These are phyloP conservation scores for Anas bernieri DNA, from an alignment of 2,797 vertebrate species.

Conservation along the genomic window DNA sequence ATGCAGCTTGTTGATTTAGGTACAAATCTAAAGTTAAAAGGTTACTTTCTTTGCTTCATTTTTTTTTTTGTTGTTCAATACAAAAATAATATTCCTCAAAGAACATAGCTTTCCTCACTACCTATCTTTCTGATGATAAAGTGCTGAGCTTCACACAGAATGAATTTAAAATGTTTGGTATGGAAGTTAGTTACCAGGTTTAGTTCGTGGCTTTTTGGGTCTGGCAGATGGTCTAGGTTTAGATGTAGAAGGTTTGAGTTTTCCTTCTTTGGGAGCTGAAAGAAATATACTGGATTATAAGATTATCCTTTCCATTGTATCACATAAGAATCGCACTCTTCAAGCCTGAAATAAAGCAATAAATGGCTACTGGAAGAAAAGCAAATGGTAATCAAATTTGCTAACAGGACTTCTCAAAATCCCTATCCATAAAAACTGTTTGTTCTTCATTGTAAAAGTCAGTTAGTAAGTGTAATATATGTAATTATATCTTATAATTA, in stretches of 20 bases:
- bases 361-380: background rate
- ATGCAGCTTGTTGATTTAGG: background rate
- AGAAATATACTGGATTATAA: slow-evolving; percentile 66
- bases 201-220: slow-evolving; percentile 65
- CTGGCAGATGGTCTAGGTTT: slow-evolving; percentile 70
- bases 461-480: background rate
- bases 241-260: slow-evolving; percentile 66
- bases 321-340: background rate
- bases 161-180: background rate
- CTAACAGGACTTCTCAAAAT: background rate
- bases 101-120: background rate
- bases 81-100: background rate
- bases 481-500: background rate
- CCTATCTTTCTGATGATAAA: background rate
- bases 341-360: background rate
- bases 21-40: background rate
- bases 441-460: background rate
- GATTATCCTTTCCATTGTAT: background rate
- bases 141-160: background rate
- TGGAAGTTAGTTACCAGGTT: slow-evolving; percentile 73
- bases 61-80: background rate
- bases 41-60: background rate
- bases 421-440: background rate
- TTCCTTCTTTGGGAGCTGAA: slow-evolving; percentile 77
- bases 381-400: background rate